Base-by-base conservation (phyloP, 2,797 vertebrate genomes). In the Yasuhikotakia modesta region DNA sequence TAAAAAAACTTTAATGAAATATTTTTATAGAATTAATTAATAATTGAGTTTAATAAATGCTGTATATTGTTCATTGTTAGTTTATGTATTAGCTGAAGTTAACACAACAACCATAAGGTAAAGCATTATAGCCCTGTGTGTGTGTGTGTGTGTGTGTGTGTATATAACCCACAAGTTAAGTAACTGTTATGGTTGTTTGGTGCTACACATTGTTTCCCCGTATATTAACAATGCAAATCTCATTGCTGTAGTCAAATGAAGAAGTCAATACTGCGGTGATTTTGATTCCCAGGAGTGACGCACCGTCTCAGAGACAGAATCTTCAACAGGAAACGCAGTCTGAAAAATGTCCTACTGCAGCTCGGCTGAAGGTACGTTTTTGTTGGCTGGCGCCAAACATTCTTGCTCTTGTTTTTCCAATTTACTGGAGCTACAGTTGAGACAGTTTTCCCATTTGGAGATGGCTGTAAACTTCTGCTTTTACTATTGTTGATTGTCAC, bases 351-450 rank as follows among this genome's bases (percentile, higher is more conserved):
- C 80, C 81, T 85, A 69, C 74, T 70, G 72, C 84, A 80, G 83
- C 71, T 82, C 76, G 84, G 83, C 82, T 73, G 80, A 86, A 87
- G 86, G 84, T 86, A 83, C 84, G 72, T 86, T 86, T 86, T 87
- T 83, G 84, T 87, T 87, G 87, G 87, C 87, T 79, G 81, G 80
- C 79, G 73, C 70, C 78, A 79, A 74, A 82, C 84, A 87, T 87
- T 87, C 83, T 85, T 87, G 83, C 78, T 80, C 87, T 87, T 86
- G 83, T 87, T 87, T 86, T 86, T 85, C 85, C 83, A 85, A 82
- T 86, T 80, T 84, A 76, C 84, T 66, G 72, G 75, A 83, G 81
- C 83, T 86, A 79, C 81, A 69, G 78, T 61, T 27, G 35, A 82
- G 82, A 86, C 84, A 82, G 81, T 82, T 86, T 85, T 87, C 85